Conservation (phyloP, 1,140 invertebrate genomes). For the Holotrichia oblita region DNA sequence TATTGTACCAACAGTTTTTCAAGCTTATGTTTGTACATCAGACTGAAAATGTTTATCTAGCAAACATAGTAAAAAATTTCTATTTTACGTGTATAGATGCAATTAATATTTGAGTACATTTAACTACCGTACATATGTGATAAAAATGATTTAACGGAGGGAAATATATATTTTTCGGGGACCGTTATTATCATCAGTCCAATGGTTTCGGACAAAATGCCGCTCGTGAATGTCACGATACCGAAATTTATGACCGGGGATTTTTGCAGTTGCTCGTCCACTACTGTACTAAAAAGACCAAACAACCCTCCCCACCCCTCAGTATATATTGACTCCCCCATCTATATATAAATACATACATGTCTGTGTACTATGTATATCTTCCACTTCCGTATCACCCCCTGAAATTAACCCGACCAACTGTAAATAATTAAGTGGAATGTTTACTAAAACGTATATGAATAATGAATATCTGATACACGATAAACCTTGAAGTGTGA, state of each 20-base stretch:
- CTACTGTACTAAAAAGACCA: constrained; percentile 2
- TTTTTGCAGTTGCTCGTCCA: constrained; percentile 16
- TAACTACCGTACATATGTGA: constrained; percentile 4
- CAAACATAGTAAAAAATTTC: not conserved
- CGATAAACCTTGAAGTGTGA: constrained; percentile 35
- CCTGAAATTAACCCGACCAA: constrained; percentile 28
- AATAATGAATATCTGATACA: constrained; percentile 19
- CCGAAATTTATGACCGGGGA: constrained; percentile 9
- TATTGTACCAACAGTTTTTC: too few relatives aligned
- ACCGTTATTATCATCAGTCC: constrained; percentile 24
- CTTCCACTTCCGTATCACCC: constrained; percentile 1
- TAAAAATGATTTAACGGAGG: constrained; percentile 27
- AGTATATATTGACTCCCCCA: not conserved
- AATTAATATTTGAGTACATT: constrained; percentile 13
- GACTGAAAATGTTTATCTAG: not conserved
- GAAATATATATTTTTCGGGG: constrained; percentile 22
- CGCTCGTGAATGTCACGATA: constrained; percentile 16
- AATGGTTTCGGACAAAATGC: constrained; percentile 28
- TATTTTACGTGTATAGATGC: not conserved
- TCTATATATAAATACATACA: not conserved
- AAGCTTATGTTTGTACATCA: too few relatives aligned
- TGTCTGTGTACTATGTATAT: not conserved
- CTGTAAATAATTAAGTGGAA: constrained; percentile 34
- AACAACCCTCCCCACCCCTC: too few relatives aligned
- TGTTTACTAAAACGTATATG: constrained; percentile 34